These are phyloP conservation scores for Heliconius melpomene DNA, from an alignment of 1,140 invertebrate species.

Conservation along the genomic window DNA sequence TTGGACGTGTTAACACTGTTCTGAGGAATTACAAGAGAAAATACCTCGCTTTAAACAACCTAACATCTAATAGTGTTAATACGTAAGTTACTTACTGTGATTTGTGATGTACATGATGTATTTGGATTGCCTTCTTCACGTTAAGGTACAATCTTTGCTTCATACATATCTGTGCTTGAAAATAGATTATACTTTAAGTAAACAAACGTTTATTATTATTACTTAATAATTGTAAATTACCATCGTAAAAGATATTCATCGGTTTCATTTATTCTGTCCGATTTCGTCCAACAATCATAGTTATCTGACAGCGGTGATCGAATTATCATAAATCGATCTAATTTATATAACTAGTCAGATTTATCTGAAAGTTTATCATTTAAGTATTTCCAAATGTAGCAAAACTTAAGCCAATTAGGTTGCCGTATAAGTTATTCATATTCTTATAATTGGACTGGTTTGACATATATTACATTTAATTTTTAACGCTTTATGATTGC, in stretches of 20 bases:
- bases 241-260: constrained; percentile 11
- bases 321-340: constrained; percentile 37
- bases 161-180: not conserved
- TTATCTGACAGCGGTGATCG: constrained; percentile 25
- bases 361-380: constrained; percentile 33
- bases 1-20: constrained; percentile 16
- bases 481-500: not conserved
- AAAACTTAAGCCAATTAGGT: constrained; percentile 30
- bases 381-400: constrained; percentile 29
- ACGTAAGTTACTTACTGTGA: not conserved
- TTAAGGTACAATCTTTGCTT: not conserved
- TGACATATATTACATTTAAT: constrained; percentile 2
- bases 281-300: constrained; percentile 20
- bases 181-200: not conserved
- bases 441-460: constrained; percentile 18
- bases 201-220: not conserved
- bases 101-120: not conserved
- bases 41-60: not conserved
- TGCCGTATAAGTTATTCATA: constrained; percentile 24
- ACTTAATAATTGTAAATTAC: constrained; percentile 5
- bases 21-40: not conserved
- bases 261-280: not conserved
- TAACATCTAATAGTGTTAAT: not conserved
- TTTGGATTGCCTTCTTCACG: not conserved
- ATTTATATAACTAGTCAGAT: constrained; percentile 27